These are phyloP conservation scores for Lycaon pictus DNA, from an alignment of 2,113 vertebrate genomes.

Conservation along the genomic window DNA sequence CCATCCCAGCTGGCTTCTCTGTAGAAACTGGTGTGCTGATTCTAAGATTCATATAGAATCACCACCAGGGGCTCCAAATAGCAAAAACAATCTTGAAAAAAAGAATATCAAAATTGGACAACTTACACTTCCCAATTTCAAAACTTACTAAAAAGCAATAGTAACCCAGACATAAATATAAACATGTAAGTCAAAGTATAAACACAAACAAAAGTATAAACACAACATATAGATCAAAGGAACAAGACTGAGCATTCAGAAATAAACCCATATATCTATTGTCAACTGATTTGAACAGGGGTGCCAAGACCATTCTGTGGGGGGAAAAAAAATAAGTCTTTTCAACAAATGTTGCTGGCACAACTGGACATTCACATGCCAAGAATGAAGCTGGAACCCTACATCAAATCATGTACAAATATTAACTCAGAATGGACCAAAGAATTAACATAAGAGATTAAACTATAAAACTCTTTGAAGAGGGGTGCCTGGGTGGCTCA, in stretches of 20 bases:
- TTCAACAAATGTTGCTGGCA: neutral
- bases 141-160: neutral
- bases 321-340: neutral
- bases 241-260: neutral
- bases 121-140: neutral
- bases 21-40: neutral
- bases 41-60: conserved; percentile 15
- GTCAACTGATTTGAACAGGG: neutral
- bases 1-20: neutral
- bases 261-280: neutral
- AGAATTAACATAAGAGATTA: neutral
- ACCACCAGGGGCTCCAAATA: neutral
- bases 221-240: neutral
- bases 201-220: too few species aligned
- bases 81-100: neutral
- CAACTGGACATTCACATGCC: neutral
- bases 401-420: neutral
- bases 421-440: neutral
- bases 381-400: neutral
- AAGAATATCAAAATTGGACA: neutral
- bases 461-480: conserved; percentile 2
- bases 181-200: neutral
- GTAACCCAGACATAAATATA: neutral
- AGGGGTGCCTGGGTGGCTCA: too few species aligned
- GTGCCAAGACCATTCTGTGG: neutral